Conservation (phyloP, 2,888 invertebrate genomes). For the Scaptomyza flava region DNA sequence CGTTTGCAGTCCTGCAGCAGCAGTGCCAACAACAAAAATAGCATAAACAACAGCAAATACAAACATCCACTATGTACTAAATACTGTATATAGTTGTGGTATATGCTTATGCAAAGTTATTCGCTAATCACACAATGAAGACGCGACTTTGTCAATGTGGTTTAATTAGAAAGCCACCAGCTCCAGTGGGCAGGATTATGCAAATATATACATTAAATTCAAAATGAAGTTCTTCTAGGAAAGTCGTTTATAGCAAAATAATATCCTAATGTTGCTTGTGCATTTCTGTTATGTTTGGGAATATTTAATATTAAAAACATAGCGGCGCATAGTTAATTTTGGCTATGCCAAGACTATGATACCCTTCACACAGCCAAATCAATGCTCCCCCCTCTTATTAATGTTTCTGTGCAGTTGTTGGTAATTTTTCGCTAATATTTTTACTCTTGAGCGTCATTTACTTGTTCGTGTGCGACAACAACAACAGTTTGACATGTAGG, state of each 20-base stretch:
- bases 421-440: no score
- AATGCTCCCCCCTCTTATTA: no score
- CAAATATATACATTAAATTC: background rate
- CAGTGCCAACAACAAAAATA: slow-evolving; percentile 10
- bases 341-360: no score
- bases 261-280: no score
- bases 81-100: slow-evolving; percentile 14
- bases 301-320: no score
- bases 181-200: background rate
- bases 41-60: slow-evolving; percentile 3
- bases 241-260: background rate
- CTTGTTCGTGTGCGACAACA: no score
- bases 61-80: slow-evolving; percentile 26
- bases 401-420: no score
- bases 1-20: slow-evolving; percentile 38
- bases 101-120: slow-evolving; percentile 40
- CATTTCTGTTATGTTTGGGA: no score
- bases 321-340: no score
- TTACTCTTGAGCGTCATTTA: no score
- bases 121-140: slow-evolving; percentile 60
- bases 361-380: no score
- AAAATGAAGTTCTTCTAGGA: background rate
- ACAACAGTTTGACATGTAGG: no score
- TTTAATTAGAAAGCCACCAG: slow-evolving; percentile 49
- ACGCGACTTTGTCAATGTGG: slow-evolving; percentile 45